A percentile compares a stretch with the other conserved stretches of the same genome.
Evolutionary conservation across 1,140 invertebrate genomes (phyloP).

Genomic region (Ptiloglossa arizonensis): DNA sequence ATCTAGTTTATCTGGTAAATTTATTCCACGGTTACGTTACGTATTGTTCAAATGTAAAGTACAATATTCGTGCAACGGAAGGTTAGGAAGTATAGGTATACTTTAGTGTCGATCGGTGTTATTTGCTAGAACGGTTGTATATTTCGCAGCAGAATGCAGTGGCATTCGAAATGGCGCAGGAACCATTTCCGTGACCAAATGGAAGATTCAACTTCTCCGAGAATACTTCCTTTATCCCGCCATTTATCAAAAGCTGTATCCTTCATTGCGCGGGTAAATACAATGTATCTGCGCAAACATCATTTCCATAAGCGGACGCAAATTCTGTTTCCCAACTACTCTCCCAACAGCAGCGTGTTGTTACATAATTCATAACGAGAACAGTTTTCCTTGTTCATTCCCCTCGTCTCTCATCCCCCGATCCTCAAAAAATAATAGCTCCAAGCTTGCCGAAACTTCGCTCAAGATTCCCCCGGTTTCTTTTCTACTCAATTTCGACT

Average conservation of each 20-base stretch:
- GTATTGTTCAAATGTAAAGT: too few species aligned
- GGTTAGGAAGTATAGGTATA: too few species aligned
- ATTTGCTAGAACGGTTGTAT: background rate
- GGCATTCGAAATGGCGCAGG: background rate
- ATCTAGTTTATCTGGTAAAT: too few species aligned
- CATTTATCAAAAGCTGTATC: constrained; percentile 15
- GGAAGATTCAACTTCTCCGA: constrained; percentile 3
- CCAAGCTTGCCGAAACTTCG: background rate
- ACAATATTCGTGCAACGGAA: too few species aligned
- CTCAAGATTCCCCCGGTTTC: background rate
- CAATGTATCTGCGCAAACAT: constrained; percentile 3
- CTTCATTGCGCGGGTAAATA: background rate
- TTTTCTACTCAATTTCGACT: constrained; percentile 1
- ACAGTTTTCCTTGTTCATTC: constrained; percentile 6
- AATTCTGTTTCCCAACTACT: constrained; percentile 34
- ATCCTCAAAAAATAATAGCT: background rate
- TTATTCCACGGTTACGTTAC: too few species aligned
- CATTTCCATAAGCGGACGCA: constrained; percentile 30
- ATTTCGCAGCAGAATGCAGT: background rate
- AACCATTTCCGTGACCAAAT: background rate
- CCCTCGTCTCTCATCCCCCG: background rate
- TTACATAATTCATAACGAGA: constrained; percentile 42
- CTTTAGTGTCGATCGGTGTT: background rate
- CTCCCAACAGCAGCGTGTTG: background rate
- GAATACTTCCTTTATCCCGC: background rate